phyloP scores from a whole-genome alignment of 2,797 vertebrate species.

The Pelobates cultripes region DNA sequence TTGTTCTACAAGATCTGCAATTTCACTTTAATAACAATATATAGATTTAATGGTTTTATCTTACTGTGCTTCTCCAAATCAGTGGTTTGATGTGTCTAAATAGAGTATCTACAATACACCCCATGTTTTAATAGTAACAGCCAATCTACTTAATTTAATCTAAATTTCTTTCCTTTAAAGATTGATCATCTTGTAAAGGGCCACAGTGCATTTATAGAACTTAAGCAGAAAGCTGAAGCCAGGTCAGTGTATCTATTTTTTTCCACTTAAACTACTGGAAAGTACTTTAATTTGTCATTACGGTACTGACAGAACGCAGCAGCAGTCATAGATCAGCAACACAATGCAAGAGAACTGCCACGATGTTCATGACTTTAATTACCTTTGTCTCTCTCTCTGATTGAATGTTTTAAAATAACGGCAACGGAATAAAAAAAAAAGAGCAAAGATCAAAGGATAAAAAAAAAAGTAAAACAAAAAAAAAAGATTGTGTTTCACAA shows the following conservation, averaged over 20 bases:
- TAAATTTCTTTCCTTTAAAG: constrained; percentile 71
- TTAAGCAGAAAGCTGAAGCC: constrained; percentile 78
- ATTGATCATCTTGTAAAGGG: constrained; percentile 89
- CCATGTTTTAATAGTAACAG: background rate
- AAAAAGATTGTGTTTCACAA: constrained; percentile 28
- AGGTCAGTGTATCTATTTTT: constrained; percentile 74
- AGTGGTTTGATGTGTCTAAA: constrained; percentile 3
- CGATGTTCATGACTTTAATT: constrained; percentile 22
- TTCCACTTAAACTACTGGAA: constrained; percentile 34
- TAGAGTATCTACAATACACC: constrained; percentile 28
- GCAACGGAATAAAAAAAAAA: constrained; percentile 29
- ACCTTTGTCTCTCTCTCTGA: constrained; percentile 15
- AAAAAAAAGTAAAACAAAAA: background rate
- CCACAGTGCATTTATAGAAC: constrained; percentile 82
- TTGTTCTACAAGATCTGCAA: too few species aligned
- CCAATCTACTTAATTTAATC: constrained; percentile 22
- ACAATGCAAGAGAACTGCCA: constrained; percentile 29
- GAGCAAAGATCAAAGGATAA: constrained; percentile 51
- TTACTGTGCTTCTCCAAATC: too few species aligned
- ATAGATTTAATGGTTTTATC: too few species aligned
- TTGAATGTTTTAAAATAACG: constrained; percentile 51
- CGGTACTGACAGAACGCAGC: constrained; percentile 32
- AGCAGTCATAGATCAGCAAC: constrained; percentile 4
- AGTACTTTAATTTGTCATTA: constrained; percentile 37
- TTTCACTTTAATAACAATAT: too few species aligned